Conservation (phyloP, 1,140 invertebrate species). For the Dolichoris vasculosae region DNA sequence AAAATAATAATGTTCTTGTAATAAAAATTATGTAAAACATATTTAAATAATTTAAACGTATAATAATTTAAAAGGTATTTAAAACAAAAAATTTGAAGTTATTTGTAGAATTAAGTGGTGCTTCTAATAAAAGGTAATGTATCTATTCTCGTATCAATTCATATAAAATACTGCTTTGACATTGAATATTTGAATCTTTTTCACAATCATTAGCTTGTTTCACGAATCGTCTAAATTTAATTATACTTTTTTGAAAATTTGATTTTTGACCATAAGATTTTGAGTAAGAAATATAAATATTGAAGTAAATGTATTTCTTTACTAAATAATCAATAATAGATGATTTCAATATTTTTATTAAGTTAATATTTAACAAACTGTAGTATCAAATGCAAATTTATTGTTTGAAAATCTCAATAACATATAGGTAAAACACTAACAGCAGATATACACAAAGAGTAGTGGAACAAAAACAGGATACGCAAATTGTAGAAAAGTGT, state of each 20-base stretch:
- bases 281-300: too few relatives aligned
- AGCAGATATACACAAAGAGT: neutral
- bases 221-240: too few relatives aligned
- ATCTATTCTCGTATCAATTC: neutral
- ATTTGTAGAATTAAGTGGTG: neutral
- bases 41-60: too few relatives aligned
- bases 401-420: neutral
- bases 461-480: constrained; percentile 19
- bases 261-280: too few relatives aligned
- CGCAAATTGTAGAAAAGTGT: constrained; percentile 20
- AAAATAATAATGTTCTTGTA: neutral
- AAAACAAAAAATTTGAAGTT: neutral
- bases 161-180: too few relatives aligned
- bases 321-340: too few relatives aligned
- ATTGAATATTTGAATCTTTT: too few relatives aligned
- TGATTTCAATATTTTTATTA: too few relatives aligned
- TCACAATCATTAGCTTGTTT: too few relatives aligned
- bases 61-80: neutral
- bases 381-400: neutral
- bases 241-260: too few relatives aligned
- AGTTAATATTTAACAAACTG: neutral
- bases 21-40: too few relatives aligned
- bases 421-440: neutral
- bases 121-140: neutral
- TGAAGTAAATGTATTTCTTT: too few relatives aligned